These are phyloP conservation scores for Trissolcus japonicus DNA, from an alignment of 2,888 invertebrate genomes.

Conservation along the genomic window DNA sequence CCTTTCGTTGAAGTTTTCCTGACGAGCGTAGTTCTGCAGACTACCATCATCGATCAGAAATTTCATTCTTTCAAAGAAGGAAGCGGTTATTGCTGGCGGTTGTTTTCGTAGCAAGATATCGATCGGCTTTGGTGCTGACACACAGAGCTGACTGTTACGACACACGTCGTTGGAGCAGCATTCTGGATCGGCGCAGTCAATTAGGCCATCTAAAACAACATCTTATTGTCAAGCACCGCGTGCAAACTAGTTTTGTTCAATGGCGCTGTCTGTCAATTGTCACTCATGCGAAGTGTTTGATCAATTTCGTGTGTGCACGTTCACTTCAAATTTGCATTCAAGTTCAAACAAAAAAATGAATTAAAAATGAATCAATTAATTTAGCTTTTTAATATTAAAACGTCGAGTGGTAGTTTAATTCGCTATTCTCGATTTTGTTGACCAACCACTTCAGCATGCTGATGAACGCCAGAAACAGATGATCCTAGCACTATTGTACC, in stretches of 20 bases:
- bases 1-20: conserved; percentile 98
- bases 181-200: conserved; percentile 99
- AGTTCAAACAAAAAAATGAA: no score
- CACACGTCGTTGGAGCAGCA: conserved; percentile 92
- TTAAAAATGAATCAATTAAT: no score
- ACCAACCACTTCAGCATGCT: no score
- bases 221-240: not conserved
- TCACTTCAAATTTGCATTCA: no score
- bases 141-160: conserved; percentile 92
- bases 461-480: no score
- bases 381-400: no score
- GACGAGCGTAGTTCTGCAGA: conserved; percentile 96
- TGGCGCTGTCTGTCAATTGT: no score
- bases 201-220: conserved; percentile 88
- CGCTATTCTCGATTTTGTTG: no score
- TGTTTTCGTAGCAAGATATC: conserved; percentile 96
- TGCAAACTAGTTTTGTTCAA: no score
- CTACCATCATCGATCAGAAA: conserved; percentile 99
- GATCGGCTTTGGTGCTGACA: conserved; percentile 95
- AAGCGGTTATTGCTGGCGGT: conserved; percentile 96
- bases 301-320: no score
- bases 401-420: no score
- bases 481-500: conserved; percentile 79
- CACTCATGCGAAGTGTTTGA: no score
- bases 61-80: conserved; percentile 98